Evolutionary conservation across 2,888 invertebrate genomes (phyloP).

Genomic region (Synergus laeviventris): DNA sequence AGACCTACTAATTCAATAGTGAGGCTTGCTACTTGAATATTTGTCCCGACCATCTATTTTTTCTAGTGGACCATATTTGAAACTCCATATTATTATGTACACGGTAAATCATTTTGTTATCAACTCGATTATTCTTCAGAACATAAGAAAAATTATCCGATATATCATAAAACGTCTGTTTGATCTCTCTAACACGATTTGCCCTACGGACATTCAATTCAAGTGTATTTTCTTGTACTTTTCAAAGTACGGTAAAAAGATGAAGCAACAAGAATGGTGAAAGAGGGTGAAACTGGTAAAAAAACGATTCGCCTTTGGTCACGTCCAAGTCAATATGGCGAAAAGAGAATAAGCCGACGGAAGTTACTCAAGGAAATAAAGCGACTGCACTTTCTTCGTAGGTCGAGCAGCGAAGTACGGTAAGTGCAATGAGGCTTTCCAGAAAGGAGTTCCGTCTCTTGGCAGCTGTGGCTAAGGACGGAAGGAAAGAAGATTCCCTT

Average conservation of each 20-base stretch:
- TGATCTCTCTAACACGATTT: not conserved
- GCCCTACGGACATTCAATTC: not conserved
- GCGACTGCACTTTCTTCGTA: conserved; percentile 31
- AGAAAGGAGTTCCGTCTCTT: conserved; percentile 43
- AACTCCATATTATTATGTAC: too few relatives aligned
- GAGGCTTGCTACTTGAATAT: too few relatives aligned
- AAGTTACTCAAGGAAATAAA: conserved; percentile 35
- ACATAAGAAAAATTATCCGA: too few relatives aligned
- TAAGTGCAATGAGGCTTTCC: conserved; percentile 37
- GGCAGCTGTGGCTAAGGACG: conserved; percentile 48
- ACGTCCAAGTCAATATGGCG: conserved; percentile 9
- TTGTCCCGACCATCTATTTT: too few relatives aligned
- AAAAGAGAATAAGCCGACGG: conserved; percentile 17
- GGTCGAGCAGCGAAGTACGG: conserved; percentile 11
- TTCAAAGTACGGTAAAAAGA: not conserved
- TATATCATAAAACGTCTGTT: too few relatives aligned
- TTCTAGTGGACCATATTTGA: too few relatives aligned
- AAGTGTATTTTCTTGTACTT: not conserved
- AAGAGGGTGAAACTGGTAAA: not conserved
- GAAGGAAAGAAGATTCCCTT: conserved; percentile 62
- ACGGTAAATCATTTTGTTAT: too few relatives aligned
- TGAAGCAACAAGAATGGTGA: conserved; percentile 13
- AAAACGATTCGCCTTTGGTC: conserved; percentile 15
- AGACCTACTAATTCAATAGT: too few relatives aligned
- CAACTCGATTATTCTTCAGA: too few relatives aligned